Base-by-base conservation (phyloP, 2,888 invertebrate species). In the Exephanes ischioxanthus region DNA sequence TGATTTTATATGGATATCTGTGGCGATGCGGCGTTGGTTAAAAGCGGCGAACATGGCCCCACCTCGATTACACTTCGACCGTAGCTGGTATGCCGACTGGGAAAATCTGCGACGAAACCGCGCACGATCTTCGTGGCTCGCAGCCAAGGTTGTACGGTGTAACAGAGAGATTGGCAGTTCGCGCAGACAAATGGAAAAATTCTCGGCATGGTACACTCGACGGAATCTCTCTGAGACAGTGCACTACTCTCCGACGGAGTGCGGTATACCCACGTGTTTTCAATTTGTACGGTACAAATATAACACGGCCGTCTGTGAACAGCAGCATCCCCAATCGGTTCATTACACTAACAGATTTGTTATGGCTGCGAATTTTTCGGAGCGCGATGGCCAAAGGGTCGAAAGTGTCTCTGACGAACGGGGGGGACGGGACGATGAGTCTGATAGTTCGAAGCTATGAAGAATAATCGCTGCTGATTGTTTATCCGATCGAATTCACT, bases 281-380 rank as follows among this genome's bases (percentile, higher is more conserved):
- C 84, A 84, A 73, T 84, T 84, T 81, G 77, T 78, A 73, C 78
- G 81, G 80, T 81, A 78, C 70, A 63, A 81, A 84, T 81, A 81
- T 73, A 84, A 73, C 84, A 68, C 51, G 51, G 81, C n/a, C 63
- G 37, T 30, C 3, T 48, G 14, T 14, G 80, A 72, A 63, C 58
- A 78, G 78, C 33, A 7, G 67, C 68, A 73, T 61, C 58, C 61
- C 71, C 67, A 48, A 79, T 83, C 83, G 83, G 70, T 76, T 22
- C 81, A 75, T 73, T 83, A 68, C 70, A 68, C 78, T 84, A 67
- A 19, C 61, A 33, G 22, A 72, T 84, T 73, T 11, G 73, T 53
- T 63, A 67, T 63, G 80, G 67, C 51, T 58, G 48, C 58, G 58
- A 68, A 79, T 79, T 73, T 81, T 72, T 55, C 77, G 76, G 67